Conservation (phyloP, 2,113 vertebrate species). For the Rhea americana region DNA sequence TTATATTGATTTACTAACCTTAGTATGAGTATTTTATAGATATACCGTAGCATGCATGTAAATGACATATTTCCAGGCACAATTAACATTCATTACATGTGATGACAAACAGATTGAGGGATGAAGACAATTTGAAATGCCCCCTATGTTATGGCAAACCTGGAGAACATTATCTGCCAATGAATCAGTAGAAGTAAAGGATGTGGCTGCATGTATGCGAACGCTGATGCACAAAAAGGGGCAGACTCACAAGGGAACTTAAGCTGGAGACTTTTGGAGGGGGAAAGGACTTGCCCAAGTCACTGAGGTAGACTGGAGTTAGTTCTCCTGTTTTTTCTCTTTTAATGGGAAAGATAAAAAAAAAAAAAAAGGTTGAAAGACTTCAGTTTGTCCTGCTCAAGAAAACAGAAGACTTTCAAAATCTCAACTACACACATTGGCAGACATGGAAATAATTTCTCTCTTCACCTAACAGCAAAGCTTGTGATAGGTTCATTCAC, state of each 20-base stretch:
- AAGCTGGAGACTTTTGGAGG: background rate
- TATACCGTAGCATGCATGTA: background rate
- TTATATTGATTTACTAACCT: background rate
- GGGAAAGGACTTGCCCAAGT: background rate
- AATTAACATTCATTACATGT: background rate
- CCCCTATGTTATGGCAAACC: background rate
- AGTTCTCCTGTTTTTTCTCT: background rate
- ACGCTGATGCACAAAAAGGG: background rate
- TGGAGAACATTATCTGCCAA: background rate
- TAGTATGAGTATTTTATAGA: slow-evolving; percentile 28
- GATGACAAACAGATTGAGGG: background rate
- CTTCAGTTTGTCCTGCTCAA: background rate
- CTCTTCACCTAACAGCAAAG: background rate
- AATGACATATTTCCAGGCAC: background rate
- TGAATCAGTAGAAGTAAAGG: background rate
- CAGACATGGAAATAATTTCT: background rate
- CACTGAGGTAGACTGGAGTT: background rate
- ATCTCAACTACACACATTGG: background rate
- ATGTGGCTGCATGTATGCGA: background rate
- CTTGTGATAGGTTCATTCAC: background rate
- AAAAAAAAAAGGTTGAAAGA: background rate
- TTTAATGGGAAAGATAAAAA: background rate
- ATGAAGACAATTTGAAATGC: background rate
- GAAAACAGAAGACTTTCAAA: background rate
- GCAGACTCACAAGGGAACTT: background rate